Percentiles rank a stretch among this genome's conserved stretches.
phyloP scores from a whole-genome alignment of 2,797 vertebrate genomes.

The Arnoldichthys spilopterus region DNA sequence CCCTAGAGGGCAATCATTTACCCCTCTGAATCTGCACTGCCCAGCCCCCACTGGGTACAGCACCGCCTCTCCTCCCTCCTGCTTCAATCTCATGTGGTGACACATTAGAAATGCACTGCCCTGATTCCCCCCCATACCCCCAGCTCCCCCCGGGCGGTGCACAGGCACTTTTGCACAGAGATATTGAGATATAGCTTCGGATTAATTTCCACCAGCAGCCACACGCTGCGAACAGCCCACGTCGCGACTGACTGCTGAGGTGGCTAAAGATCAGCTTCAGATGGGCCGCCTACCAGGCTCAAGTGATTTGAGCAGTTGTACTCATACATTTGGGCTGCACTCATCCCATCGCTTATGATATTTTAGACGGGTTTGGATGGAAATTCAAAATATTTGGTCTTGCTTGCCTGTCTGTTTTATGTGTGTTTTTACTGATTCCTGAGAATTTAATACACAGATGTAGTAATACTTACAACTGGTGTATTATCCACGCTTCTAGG shows the following conservation, averaged over 20 bases:
- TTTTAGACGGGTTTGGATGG: background rate
- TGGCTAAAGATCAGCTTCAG: constrained; percentile 34
- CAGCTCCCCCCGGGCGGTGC: constrained; percentile 39
- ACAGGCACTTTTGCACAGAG: constrained; percentile 50
- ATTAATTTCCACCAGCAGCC: constrained; percentile 51
- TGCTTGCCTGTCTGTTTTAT: background rate
- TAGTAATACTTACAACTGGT: background rate
- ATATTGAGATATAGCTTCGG: constrained; percentile 53
- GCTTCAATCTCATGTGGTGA: constrained; percentile 52
- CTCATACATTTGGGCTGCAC: background rate
- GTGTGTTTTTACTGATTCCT: background rate
- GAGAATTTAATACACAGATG: background rate
- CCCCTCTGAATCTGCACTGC: constrained; percentile 60
- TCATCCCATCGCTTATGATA: background rate
- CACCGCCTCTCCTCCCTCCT: constrained; percentile 48
- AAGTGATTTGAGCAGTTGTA: background rate
- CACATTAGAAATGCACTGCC: constrained; percentile 58
- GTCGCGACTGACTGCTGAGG: constrained; percentile 28
- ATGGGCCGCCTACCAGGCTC: constrained; percentile 30
- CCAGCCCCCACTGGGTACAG: constrained; percentile 35
- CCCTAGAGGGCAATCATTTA: constrained; percentile 71
- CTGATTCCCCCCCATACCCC: constrained; percentile 10
- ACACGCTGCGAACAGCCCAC: constrained; percentile 7
- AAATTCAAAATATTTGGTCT: background rate
- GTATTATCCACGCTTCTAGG: background rate